Conservation (phyloP, 1,140 invertebrate species). For the Sinonovacula constricta region DNA sequence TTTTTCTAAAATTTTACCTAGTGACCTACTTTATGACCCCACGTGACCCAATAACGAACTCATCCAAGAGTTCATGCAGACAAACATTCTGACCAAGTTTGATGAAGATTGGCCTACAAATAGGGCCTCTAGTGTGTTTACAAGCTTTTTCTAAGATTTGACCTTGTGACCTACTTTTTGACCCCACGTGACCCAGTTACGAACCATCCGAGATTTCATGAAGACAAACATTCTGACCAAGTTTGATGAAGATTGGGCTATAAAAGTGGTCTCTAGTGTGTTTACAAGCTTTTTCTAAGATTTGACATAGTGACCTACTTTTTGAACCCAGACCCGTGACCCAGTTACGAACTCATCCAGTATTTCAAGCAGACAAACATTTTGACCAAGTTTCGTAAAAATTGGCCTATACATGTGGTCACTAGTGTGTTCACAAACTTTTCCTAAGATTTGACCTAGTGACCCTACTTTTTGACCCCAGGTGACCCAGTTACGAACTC, state of each 20-base stretch:
- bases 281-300: background rate
- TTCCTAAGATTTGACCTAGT: too few relatives aligned
- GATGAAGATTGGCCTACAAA: background rate
- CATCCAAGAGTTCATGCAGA: background rate
- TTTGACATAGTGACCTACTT: too few relatives aligned
- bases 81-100: constrained; percentile 1
- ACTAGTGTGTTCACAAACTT: too few relatives aligned
- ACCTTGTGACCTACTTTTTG: background rate
- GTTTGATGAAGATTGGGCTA: background rate
- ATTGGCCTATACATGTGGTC: too few relatives aligned
- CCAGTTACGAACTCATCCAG: too few relatives aligned
- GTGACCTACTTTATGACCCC: background rate
- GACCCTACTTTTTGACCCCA: too few relatives aligned
- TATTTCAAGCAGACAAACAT: too few relatives aligned
- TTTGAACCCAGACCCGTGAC: too few relatives aligned
- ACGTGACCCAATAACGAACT: background rate
- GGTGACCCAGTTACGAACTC: too few relatives aligned
- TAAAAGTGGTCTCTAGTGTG: background rate
- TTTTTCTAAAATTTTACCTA: background rate
- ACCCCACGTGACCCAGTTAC: background rate
- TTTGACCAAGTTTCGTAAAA: too few relatives aligned
- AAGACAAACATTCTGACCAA: background rate
- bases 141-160: background rate
- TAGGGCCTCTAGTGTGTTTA: background rate
- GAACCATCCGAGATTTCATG: background rate